A percentile compares a stretch with the other conserved stretches of the same genome.
phyloP scores from a whole-genome alignment of 2,113 vertebrate genomes.

The Phocoena phocoena region DNA sequence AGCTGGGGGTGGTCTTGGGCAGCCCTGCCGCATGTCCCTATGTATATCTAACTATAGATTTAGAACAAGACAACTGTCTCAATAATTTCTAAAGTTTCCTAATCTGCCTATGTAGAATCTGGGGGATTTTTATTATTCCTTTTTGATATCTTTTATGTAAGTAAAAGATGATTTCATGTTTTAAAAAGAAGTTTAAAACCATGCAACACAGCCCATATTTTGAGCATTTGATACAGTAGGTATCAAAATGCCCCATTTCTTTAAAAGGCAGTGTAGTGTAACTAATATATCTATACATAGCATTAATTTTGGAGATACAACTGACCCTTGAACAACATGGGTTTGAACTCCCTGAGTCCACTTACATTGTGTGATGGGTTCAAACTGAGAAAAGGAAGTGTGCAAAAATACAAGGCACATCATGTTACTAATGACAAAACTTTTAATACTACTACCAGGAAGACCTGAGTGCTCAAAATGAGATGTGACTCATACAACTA shows the following conservation, averaged over 20 bases:
- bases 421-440: not conserved
- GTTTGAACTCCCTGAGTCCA: not conserved
- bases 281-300: not conserved
- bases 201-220: not conserved
- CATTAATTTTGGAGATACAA: not conserved
- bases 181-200: constrained; percentile 25
- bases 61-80: not conserved
- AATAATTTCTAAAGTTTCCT: not conserved
- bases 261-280: not conserved
- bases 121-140: not conserved
- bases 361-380: not conserved
- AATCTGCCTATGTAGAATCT: not conserved
- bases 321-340: not conserved
- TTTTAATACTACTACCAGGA: not conserved
- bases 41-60: not conserved
- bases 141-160: not conserved
- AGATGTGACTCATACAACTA: not conserved
- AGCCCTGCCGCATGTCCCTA: not conserved
- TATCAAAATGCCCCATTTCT: constrained; percentile 1
- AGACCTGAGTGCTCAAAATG: not conserved
- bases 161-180: not conserved
- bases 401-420: not conserved
- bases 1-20: not conserved
- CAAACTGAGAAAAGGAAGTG: not conserved
- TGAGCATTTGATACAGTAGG: not conserved